Evolutionary conservation across 2,888 invertebrate species (phyloP).

Genomic region (Stegophylla sp.): DNA sequence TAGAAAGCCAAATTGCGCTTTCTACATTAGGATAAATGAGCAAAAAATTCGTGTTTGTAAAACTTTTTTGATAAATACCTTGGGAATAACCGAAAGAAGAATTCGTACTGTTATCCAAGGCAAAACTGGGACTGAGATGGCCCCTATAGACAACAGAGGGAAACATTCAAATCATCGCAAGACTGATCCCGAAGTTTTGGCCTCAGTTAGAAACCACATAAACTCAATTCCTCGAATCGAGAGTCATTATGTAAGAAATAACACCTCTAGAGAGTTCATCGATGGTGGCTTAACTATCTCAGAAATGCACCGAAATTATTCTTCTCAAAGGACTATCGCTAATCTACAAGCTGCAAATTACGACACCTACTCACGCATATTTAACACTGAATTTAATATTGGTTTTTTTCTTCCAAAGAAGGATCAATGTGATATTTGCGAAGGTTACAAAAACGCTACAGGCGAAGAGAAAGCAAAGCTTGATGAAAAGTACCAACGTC

Average conservation of each 20-base stretch:
- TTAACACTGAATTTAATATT: conserved; percentile 30
- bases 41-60: conserved; percentile 9
- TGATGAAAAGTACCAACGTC: conserved; percentile 9
- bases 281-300: conserved; percentile 14
- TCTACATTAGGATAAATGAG: background rate
- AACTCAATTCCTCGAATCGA: conserved; percentile 11
- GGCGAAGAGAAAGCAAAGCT: conserved; percentile 21
- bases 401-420: conserved; percentile 16
- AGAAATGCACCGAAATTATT: conserved; percentile 11
- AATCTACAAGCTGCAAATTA: background rate
- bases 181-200: background rate
- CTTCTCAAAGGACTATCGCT: background rate
- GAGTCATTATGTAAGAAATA: conserved; percentile 6
- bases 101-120: conserved; percentile 3
- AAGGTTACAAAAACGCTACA: conserved; percentile 8
- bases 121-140: background rate
- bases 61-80: conserved; percentile 11
- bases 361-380: background rate
- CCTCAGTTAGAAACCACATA: conserved; percentile 10
- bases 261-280: conserved; percentile 8
- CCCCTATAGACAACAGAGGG: background rate
- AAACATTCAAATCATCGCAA: conserved; percentile 1
- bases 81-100: conserved; percentile 19
- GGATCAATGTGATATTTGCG: conserved; percentile 10
- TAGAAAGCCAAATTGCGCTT: conserved; percentile 9